phyloP scores from a whole-genome alignment of 2,888 invertebrate species.

The Nomada hirtipes region DNA sequence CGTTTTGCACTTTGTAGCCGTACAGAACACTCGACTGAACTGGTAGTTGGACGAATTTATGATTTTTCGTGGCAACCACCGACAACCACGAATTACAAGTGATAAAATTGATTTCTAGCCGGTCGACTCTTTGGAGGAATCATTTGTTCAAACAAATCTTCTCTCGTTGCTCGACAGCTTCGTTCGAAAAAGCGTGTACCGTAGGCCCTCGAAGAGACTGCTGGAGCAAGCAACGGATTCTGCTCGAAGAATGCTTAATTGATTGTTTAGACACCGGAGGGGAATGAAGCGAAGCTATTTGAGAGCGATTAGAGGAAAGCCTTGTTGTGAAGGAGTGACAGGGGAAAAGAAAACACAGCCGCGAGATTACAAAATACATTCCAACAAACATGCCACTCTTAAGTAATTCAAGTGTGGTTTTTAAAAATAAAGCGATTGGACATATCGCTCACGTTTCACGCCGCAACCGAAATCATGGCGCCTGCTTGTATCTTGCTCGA shows the following conservation, averaged over 20 bases:
- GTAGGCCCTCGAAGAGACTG: neutral
- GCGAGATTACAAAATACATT: slow-evolving; percentile 38
- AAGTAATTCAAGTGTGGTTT: slow-evolving; percentile 50
- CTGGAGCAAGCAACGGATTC: slow-evolving; percentile 12
- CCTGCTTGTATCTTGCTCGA: neutral
- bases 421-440: slow-evolving; percentile 51
- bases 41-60: slow-evolving; percentile 17
- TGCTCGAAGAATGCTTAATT: neutral
- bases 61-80: neutral
- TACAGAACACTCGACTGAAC: neutral
- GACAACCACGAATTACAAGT: neutral
- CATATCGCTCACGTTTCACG: slow-evolving; percentile 38
- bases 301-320: slow-evolving; percentile 49
- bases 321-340: slow-evolving; percentile 40
- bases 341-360: slow-evolving; percentile 47
- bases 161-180: neutral
- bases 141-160: neutral
- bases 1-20: neutral
- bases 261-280: slow-evolving; percentile 24
- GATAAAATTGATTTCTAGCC: neutral
- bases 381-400: slow-evolving; percentile 43
- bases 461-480: neutral
- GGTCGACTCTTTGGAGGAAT: neutral
- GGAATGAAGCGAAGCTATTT: slow-evolving; percentile 20
- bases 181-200: neutral